Base-by-base conservation (phyloP, 2,797 vertebrate genomes). In the Cuculus canorus region DNA sequence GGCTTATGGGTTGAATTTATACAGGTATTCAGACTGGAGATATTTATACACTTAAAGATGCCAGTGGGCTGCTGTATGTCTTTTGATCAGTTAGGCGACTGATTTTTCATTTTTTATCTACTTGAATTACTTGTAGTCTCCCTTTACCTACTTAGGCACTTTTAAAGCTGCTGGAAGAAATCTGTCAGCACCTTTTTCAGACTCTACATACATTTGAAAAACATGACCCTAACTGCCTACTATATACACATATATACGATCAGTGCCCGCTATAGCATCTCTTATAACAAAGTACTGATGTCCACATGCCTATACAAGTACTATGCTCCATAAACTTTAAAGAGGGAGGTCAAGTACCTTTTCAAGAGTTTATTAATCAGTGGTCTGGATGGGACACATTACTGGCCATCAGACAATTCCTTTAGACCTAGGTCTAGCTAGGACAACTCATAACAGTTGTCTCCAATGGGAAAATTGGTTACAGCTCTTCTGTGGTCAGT, bases 221-320 rank as follows among this genome's bases (percentile, higher is more conserved):
- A 30, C 52, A 23, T 54, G 47, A 52, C 45, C n/a, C n/a, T n/a
- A n/a, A n/a, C n/a, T n/a, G n/a, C n/a, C n/a, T n/a, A n/a, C n/a
- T n/a, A n/a, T n/a, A n/a, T n/a, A n/a, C n/a, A n/a, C n/a, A n/a
- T n/a, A n/a, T n/a, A n/a, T n/a, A n/a, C n/a, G n/a, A n/a, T n/a
- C n/a, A n/a, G n/a, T 59, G 25, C 35, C 45, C 4, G 5, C 13
- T 39, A 3, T 32, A 32, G 15, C 30, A 23, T 50, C 32, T 87
- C 22, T 28, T 48, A 43, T 41, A 41, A 41, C 39, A 41, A 10
- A 43, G 41, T 27, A 30, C 6, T 35, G 56, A 61, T 41, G 25
- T 45, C n/a, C 17, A 2, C 0, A 1, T 64, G 17, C 13, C 7
- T 32, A 9, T 33, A 50, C 28, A 13, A 64, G 19, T 1, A 1